Base-by-base conservation (phyloP, 1,140 invertebrate genomes). In the Trichoplusia ni region DNA sequence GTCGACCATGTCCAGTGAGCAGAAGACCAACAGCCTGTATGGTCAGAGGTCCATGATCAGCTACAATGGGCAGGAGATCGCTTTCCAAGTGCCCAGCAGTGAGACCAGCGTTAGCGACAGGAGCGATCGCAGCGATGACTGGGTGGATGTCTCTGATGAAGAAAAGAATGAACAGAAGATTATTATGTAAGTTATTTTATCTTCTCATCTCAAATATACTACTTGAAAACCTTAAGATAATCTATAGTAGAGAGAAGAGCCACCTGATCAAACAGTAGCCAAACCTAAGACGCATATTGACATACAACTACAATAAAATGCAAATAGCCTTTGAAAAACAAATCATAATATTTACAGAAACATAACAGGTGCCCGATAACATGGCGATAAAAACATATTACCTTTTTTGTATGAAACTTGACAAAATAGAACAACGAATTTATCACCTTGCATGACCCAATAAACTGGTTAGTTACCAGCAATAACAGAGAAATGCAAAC, bases 1-100 rank as follows among this genome's bases (percentile, higher is more conserved):
- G 71, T 91, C 93, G 1, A 92, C 93, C 18, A 81, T 93, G 54
- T 93, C 92, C 4, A 93, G 92, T 25, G 93, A 94, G 53, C 92
- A 94, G 66, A 93, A 93, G 73, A 94, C 92, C 7, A 94, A 94
- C 67, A 94, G 93, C 67, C 89, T 94, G 0, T 94, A 94, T 64
- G 93, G 93, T 1, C 90, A 92, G 59, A 77, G 91, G 47, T 90
- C 92, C 6, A 84, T 92, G 44, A 84, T 92, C 8, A 91, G 92
- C 61, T 92, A 90, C 79, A 90, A 90, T 33, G 88, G 89, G 2
- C 90, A 92, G 40, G 90, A 89, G 62, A 79, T 86, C 31, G 86
- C 87, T 19, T 90, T 91, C 51, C 91, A 91, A 73, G 90, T 88
- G 14, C 81, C 84, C 29, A 86, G 84, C 53, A 91, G 90, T 49